Conservation (phyloP, 1,140 invertebrate species). For the Bombus difficillimus region DNA sequence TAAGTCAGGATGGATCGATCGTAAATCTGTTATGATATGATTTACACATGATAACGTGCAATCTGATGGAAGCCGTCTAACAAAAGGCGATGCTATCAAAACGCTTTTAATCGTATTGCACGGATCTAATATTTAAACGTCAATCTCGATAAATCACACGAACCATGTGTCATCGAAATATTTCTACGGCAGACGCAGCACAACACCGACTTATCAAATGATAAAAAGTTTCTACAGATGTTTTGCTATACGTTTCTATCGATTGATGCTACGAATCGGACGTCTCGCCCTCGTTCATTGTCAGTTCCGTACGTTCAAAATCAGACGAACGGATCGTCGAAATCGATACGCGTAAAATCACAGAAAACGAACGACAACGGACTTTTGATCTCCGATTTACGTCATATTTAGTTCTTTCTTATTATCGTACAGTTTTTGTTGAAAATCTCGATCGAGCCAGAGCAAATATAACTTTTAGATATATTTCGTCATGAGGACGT, state of each 20-base stretch:
- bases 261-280: background rate
- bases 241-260: background rate
- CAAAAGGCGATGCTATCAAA: slow-evolving; percentile 10
- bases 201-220: background rate
- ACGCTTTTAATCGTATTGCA: slow-evolving; percentile 18
- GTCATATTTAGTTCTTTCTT: background rate
- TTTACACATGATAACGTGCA: slow-evolving; percentile 33
- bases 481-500: no score
- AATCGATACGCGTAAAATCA: background rate
- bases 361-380: background rate
- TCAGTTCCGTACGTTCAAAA: background rate
- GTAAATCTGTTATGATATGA: slow-evolving; percentile 43
- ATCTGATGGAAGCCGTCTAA: slow-evolving; percentile 21
- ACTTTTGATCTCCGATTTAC: slow-evolving; percentile 3
- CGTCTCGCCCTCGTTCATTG: background rate
- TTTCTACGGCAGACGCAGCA: no score
- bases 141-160: background rate
- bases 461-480: no score
- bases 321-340: background rate
- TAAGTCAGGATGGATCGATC: slow-evolving; percentile 24
- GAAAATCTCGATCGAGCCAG: background rate
- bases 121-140: slow-evolving; percentile 31
- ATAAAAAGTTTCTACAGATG: background rate
- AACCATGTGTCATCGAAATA: background rate
- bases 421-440: background rate